A percentile compares a stretch with the other conserved stretches of the same genome.
Evolutionary conservation across 2,113 vertebrate species (phyloP).

Genomic region (Hypanus sabinus): DNA sequence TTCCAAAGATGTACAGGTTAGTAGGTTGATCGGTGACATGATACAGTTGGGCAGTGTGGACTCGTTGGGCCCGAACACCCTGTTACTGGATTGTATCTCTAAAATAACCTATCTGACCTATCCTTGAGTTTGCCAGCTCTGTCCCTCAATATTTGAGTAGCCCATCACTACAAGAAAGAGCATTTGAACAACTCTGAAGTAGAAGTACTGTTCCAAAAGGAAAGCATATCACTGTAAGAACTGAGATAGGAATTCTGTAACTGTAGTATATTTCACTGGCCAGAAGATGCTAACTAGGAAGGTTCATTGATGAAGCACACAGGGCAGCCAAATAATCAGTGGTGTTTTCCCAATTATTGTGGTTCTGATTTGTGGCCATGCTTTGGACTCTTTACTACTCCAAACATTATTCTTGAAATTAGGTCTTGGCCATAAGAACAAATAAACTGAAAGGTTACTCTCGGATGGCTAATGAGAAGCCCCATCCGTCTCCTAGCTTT

Average conservation of each 20-base stretch:
- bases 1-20: too few species aligned
- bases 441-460: constrained; percentile 34
- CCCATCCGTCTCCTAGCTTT: not conserved
- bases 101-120: not conserved
- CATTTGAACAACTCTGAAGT: not conserved
- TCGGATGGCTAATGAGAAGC: not conserved
- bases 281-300: not conserved
- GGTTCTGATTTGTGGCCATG: not conserved
- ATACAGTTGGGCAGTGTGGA: too few species aligned
- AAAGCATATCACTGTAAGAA: not conserved
- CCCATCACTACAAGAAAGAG: not conserved
- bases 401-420: constrained; percentile 38
- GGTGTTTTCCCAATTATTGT: not conserved
- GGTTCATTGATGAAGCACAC: not conserved
- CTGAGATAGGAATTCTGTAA: not conserved
- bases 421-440: not conserved
- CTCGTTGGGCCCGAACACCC: too few species aligned
- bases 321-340: not conserved
- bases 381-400: constrained; percentile 18
- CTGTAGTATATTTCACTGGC: not conserved
- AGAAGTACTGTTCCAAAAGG: not conserved
- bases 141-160: not conserved
- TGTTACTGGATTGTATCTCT: too few species aligned
- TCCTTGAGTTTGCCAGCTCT: not conserved
- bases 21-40: too few species aligned